Evolutionary conservation across 2,888 invertebrate species (phyloP).

Genomic region (Drosophila neutralis): DNA sequence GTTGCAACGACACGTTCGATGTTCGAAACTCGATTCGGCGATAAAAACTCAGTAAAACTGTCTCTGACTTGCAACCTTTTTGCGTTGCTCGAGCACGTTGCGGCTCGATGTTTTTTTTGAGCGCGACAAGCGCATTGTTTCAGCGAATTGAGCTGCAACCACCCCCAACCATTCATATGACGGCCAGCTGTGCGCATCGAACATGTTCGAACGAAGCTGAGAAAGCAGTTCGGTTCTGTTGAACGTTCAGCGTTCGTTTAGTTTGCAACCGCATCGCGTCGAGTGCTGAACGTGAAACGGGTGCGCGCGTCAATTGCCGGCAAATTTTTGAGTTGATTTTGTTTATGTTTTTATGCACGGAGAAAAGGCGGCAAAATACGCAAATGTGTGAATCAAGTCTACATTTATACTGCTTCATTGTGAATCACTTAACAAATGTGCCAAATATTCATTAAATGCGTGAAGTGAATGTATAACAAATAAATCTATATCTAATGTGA

Average conservation of each 20-base stretch:
- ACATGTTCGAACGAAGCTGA: too few relatives aligned
- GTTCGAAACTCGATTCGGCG: too few relatives aligned
- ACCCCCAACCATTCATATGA: too few relatives aligned
- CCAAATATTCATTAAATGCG: slow-evolving; percentile 28
- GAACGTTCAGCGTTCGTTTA: slow-evolving; percentile 16
- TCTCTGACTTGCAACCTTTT: too few relatives aligned
- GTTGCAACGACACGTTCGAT: too few relatives aligned
- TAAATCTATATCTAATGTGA: slow-evolving; percentile 6
- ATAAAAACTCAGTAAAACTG: too few relatives aligned
- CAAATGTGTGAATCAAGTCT: slow-evolving; percentile 19
- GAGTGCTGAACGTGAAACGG: slow-evolving; percentile 30
- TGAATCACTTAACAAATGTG: slow-evolving; percentile 10
- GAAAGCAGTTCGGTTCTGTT: too few relatives aligned
- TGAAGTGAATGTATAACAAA: slow-evolving; percentile 14
- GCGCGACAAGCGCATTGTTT: too few relatives aligned
- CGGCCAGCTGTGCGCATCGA: too few relatives aligned
- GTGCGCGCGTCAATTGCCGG: slow-evolving; percentile 35
- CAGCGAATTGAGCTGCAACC: too few relatives aligned
- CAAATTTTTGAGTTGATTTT: slow-evolving; percentile 45
- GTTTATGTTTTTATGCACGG: slow-evolving; percentile 49
- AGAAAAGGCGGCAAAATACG: slow-evolving; percentile 59
- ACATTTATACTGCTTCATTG: not conserved
- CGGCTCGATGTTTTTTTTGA: too few relatives aligned
- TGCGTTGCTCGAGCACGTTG: too few relatives aligned
- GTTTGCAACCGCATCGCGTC: slow-evolving; percentile 45